Evolutionary conservation across 1,140 invertebrate species (phyloP), one percentile per base, ranked within the genome.

Genomic region (Colletes latitarsis): DNA sequence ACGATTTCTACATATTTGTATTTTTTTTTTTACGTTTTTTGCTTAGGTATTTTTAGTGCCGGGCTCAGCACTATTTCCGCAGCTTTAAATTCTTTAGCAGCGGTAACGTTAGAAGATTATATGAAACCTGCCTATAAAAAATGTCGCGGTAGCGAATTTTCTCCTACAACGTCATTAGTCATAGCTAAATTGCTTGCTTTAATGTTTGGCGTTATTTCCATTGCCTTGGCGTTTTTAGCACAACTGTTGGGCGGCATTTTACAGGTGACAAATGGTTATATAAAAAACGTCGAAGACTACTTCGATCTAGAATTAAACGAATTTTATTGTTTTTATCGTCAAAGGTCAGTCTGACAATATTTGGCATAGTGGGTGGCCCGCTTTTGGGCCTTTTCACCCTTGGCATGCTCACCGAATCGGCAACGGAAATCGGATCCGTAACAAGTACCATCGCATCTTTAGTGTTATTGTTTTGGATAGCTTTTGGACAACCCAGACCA

Each of bases 51-150:
- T 58, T 97, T 98, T 84, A 97, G 96, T 88, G 97, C 97, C 2
- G 96, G 97, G 0, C 93, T 98, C 1, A 98, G 97, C 74, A 97
- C 97, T 0, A 95, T 98, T 62, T 98, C 97, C 0, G 97, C 97
- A 10, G 95, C 96, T 39, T 93, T 98, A 49, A 98, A 98, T 92
- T 97, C 97, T 14, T 92, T 98, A 30, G 96, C 97, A 15, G 97
- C 97, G 15, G 97, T 98, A n/a, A 97, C 96, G 1, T 94, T 98
- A 74, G 96, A 97, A 88, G 97, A 98, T 93, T 97, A 97, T 88
- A 90, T 97, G 3, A 96, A 96, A 89, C 92, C 92, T 10, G 2
- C 82, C 0, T 91, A 89, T 53, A 82, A 8, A 43, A 87, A 71
- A 39, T 88, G 6, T n/a, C 69, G 77, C 8, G 74, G 79, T 2